These are phyloP conservation scores for Rostratula benghalensis DNA, from an alignment of 2,113 vertebrate genomes.

Conservation along the genomic window DNA sequence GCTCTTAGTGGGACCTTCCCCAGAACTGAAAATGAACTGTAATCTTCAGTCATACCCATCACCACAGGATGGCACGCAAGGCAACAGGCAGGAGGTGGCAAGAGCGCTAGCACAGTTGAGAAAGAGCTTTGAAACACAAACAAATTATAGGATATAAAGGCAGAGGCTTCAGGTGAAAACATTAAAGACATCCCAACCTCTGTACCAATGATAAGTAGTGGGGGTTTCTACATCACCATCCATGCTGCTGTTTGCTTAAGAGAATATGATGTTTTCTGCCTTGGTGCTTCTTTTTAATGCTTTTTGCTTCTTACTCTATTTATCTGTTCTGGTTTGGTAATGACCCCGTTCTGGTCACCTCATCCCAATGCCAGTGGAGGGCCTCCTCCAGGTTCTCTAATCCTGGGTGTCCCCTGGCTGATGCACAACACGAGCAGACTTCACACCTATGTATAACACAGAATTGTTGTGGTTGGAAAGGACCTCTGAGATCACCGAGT, in stretches of 20 bases:
- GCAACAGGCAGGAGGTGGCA: neutral
- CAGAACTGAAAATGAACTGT: neutral
- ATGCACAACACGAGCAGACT: neutral
- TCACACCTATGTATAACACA: accelerated
- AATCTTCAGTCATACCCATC: neutral
- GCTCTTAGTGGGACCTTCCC: neutral
- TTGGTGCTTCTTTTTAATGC: neutral
- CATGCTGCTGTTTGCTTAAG: neutral
- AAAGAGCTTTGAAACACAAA: neutral
- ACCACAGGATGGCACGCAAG: neutral
- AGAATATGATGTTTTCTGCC: neutral
- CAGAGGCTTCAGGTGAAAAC: neutral
- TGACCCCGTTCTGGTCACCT: neutral
- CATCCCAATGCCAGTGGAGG: neutral
- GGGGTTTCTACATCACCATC: neutral
- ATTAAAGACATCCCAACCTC: neutral
- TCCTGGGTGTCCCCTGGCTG: neutral
- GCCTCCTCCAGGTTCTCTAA: neutral
- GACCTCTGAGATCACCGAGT: no score
- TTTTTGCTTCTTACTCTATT: neutral
- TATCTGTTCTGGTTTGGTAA: neutral
- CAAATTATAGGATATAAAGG: neutral
- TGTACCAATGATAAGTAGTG: neutral
- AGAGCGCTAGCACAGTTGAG: neutral
- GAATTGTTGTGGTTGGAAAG: no score